Evolutionary conservation across 2,113 vertebrate genomes (phyloP).

Genomic region (Urocolius indicus): DNA sequence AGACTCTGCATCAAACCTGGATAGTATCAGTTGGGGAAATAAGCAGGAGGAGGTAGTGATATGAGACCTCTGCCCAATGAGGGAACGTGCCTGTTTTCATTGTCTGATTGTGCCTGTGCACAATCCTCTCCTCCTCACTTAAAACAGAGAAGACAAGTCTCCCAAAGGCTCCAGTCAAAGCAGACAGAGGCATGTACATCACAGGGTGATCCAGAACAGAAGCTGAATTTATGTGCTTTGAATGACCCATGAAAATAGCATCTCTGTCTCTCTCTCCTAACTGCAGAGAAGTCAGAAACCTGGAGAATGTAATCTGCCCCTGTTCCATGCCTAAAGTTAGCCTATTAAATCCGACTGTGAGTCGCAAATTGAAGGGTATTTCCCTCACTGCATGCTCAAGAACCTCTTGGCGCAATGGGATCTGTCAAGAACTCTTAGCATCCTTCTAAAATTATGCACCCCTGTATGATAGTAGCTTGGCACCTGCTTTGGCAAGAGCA

Average conservation of each 20-base stretch:
- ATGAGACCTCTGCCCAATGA: neutral
- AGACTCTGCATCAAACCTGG: neutral
- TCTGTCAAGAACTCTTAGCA: neutral
- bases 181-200: neutral
- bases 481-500: neutral
- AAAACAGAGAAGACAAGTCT: neutral
- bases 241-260: neutral
- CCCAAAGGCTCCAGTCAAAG: neutral
- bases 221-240: neutral
- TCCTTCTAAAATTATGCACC: neutral
- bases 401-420: neutral
- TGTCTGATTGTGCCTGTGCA: neutral
- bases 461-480: neutral
- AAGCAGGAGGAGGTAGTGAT: neutral
- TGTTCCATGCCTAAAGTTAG: neutral
- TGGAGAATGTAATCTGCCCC: neutral
- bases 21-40: neutral
- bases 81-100: neutral
- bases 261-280: neutral
- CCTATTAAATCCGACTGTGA: neutral
- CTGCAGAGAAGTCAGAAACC: neutral
- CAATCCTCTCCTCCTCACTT: neutral
- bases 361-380: neutral
- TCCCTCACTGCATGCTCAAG: neutral
- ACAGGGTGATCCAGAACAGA: neutral